Evolutionary conservation across 2,888 invertebrate species (phyloP).

Genomic region (Diachrysia chrysitis): DNA sequence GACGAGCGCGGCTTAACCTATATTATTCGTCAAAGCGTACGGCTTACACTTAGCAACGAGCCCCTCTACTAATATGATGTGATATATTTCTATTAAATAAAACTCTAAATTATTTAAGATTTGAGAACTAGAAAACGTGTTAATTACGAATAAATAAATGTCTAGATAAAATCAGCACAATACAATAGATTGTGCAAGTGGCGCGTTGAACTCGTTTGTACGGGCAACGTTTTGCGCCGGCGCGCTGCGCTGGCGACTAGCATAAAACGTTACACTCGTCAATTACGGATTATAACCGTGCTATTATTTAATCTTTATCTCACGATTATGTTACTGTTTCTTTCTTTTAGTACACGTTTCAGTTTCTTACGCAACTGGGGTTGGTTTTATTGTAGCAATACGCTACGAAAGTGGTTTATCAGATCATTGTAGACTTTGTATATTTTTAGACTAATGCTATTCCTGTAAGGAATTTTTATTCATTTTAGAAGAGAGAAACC

Average conservation of each 20-base stretch:
- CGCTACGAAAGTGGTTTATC: neutral
- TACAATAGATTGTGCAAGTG: constrained; percentile 42
- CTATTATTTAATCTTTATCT: constrained; percentile 52
- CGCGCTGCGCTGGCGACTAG: constrained; percentile 8
- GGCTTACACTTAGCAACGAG: too few relatives aligned
- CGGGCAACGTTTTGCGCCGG: constrained; percentile 33
- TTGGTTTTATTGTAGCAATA: neutral
- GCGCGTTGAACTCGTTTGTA: constrained; percentile 77
- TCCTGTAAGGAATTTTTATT: neutral
- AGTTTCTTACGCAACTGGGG: constrained; percentile 14
- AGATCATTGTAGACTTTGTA: neutral
- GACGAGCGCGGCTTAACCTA: too few relatives aligned
- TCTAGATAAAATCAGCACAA: constrained; percentile 35
- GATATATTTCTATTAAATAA: too few relatives aligned
- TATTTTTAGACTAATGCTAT: neutral
- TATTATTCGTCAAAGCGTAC: too few relatives aligned
- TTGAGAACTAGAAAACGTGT: too few relatives aligned
- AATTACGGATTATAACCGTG: constrained; percentile 43
- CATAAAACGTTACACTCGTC: constrained; percentile 40
- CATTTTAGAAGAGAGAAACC: too few relatives aligned
- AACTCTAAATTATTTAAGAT: too few relatives aligned
- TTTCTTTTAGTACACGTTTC: constrained; percentile 20
- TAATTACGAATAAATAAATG: neutral
- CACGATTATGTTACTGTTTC: constrained; percentile 29
- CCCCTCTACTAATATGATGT: too few relatives aligned